Evolutionary conservation across 2,113 vertebrate species (phyloP).

Genomic region (Octodon degus): DNA sequence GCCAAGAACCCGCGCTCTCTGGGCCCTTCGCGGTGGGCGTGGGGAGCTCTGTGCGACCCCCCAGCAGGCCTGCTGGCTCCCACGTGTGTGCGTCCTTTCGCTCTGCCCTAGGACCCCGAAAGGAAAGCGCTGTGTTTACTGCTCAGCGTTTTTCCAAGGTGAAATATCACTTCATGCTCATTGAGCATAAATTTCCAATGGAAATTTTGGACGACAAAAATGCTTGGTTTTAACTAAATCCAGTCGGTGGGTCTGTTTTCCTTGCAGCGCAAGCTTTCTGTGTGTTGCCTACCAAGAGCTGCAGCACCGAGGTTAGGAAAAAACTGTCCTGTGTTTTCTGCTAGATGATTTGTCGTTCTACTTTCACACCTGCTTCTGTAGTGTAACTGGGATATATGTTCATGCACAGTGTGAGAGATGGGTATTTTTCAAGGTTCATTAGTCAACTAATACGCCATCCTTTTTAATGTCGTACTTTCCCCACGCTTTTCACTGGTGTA

Average conservation of each 20-base stretch:
- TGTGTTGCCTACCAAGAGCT: neutral
- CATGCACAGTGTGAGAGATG: neutral
- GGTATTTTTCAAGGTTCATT: neutral
- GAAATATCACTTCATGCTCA: neutral
- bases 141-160: neutral
- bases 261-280: neutral
- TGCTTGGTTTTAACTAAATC: constrained; percentile 2
- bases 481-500: neutral
- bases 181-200: neutral
- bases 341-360: neutral
- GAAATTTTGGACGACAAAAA: neutral
- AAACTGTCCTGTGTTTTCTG: neutral
- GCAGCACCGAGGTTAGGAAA: neutral
- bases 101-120: neutral
- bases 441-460: neutral
- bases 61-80: neutral
- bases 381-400: neutral
- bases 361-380: neutral
- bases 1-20: neutral
- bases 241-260: neutral
- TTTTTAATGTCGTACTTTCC: neutral
- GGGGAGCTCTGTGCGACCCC: too few species aligned
- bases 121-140: neutral
- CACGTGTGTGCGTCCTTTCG: accelerated
- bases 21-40: too few species aligned